Percentiles rank a stretch among this genome's conserved stretches.
These are phyloP conservation scores for Sipunculus nudus DNA, from an alignment of 2,888 invertebrate species.

Conservation along the genomic window DNA sequence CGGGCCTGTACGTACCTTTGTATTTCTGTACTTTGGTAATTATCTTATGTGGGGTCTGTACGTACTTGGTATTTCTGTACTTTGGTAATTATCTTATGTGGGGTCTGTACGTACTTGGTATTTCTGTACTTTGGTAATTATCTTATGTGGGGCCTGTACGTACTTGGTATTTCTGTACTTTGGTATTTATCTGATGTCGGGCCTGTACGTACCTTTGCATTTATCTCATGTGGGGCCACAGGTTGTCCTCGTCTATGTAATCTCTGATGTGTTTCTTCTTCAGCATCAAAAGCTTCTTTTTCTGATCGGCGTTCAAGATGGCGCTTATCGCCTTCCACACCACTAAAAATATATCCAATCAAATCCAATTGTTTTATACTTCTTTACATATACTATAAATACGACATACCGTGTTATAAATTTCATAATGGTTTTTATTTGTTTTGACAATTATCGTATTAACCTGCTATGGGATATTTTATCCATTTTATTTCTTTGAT, in stretches of 20 bases:
- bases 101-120: no score
- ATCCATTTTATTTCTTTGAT: no score
- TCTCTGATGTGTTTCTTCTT: slow-evolving; percentile 31
- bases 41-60: no score
- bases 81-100: no score
- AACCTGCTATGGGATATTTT: not conserved
- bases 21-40: no score
- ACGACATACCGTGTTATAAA: not conserved
- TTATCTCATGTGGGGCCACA: slow-evolving; percentile 35
- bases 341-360: slow-evolving; percentile 15
- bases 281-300: slow-evolving; percentile 27
- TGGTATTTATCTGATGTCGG: no score
- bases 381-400: not conserved
- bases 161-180: no score
- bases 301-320: slow-evolving; percentile 28
- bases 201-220: not conserved
- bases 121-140: no score
- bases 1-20: no score
- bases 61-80: no score
- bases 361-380: not conserved
- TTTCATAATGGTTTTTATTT: not conserved
- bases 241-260: slow-evolving; percentile 24
- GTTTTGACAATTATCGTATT: not conserved
- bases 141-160: no score
- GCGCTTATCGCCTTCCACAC: slow-evolving; percentile 32